These are phyloP conservation scores for Drosophila lacteicornis DNA, from an alignment of 1,140 invertebrate genomes.

Conservation along the genomic window DNA sequence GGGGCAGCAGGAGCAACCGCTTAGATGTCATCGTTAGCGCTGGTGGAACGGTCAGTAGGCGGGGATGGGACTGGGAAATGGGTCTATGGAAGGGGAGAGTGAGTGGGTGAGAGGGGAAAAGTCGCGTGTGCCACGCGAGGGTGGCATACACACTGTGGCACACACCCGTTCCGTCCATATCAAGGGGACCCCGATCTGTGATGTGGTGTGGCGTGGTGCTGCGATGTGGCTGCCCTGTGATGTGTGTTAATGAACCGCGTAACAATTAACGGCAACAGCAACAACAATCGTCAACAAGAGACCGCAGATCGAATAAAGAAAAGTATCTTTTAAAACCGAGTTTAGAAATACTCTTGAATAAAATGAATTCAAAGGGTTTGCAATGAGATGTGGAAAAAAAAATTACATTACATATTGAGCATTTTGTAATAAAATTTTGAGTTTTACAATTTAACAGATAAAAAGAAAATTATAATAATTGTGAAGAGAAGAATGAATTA, in stretches of 20 bases:
- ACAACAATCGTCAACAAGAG: conserved; percentile 46
- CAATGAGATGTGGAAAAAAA: no score
- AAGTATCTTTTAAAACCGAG: conserved; percentile 6
- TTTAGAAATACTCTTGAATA: background rate
- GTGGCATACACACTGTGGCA: conserved; percentile 45
- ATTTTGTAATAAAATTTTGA: background rate
- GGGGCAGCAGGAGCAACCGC: conserved; percentile 53
- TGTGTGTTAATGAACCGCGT: conserved; percentile 81
- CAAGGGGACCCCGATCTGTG: conserved; percentile 20
- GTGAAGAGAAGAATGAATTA: no score
- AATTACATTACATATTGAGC: no score
- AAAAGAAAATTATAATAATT: no score
- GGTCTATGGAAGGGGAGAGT: background rate
- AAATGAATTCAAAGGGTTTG: background rate
- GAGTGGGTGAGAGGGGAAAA: conserved; percentile 24
- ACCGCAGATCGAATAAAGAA: conserved; percentile 15
- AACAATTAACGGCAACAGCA: conserved; percentile 73
- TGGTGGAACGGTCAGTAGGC: conserved; percentile 30
- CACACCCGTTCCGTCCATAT: conserved; percentile 5
- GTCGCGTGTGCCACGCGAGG: conserved; percentile 81
- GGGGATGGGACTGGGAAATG: conserved; percentile 15
- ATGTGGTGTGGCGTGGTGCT: conserved; percentile 42
- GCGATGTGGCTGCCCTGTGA: conserved; percentile 35
- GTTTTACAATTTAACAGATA: no score
- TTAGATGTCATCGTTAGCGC: conserved; percentile 80